Conservation (phyloP, 2,888 invertebrate genomes). For the Lithophane ornitopus region DNA sequence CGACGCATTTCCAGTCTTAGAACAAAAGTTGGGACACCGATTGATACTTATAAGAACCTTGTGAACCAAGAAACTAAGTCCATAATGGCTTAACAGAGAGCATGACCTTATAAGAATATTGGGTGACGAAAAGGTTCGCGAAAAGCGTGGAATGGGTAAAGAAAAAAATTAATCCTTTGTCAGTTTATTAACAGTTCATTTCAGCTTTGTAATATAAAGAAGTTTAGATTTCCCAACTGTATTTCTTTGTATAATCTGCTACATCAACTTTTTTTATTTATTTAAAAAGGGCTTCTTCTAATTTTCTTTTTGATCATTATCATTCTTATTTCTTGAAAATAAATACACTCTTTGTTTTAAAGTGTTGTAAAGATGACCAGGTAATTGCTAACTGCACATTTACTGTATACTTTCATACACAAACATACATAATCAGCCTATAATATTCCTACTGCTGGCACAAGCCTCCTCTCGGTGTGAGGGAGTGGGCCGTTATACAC, state of each 20-base stretch:
- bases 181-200: constrained; percentile 63
- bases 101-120: constrained; percentile 79
- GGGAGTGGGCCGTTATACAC: too few relatives aligned
- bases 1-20: constrained; percentile 80
- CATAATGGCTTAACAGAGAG: constrained; percentile 67
- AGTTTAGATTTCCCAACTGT: constrained; percentile 48
- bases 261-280: constrained; percentile 18
- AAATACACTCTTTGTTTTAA: not conserved
- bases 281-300: not conserved
- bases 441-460: too few relatives aligned
- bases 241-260: constrained; percentile 26
- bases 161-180: constrained; percentile 58
- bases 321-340: not conserved
- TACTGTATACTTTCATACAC: too few relatives aligned
- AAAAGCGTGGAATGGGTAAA: constrained; percentile 70
- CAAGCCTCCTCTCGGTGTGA: too few relatives aligned
- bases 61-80: constrained; percentile 69
- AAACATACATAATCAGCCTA: too few relatives aligned
- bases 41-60: constrained; percentile 70
- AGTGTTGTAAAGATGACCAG: too few relatives aligned
- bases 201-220: constrained; percentile 47
- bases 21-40: constrained; percentile 79
- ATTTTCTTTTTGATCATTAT: constrained; percentile 3
- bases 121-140: constrained; percentile 78
- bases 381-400: not conserved